Percentiles rank a stretch among this genome's conserved stretches.
Evolutionary conservation across 2,888 invertebrate genomes (phyloP).

Genomic region (Diaprepes abbreviatus): DNA sequence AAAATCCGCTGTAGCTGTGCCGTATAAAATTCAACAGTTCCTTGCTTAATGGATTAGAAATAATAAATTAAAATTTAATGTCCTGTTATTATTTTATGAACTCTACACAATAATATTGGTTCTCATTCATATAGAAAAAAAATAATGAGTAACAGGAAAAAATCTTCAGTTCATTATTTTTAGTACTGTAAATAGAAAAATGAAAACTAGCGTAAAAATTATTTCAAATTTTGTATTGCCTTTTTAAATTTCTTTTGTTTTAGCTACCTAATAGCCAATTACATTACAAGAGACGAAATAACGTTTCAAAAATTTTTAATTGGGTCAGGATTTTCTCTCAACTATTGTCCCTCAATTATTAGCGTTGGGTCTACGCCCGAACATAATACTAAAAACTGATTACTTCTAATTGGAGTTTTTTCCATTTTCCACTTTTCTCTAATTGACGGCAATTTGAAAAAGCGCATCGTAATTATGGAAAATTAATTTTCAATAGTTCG

Average conservation of each 20-base stretch:
- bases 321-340: neutral
- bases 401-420: slow-evolving; percentile 38
- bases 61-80: no score
- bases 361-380: neutral
- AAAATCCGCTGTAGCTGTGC: no score
- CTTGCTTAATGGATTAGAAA: no score
- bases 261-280: slow-evolving; percentile 5
- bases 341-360: neutral
- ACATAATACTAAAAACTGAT: slow-evolving; percentile 34
- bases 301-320: neutral
- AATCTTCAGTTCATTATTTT: no score
- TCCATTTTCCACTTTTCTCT: slow-evolving; percentile 24
- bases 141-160: no score
- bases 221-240: no score
- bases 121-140: no score
- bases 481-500: slow-evolving; percentile 36
- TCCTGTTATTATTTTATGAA: no score
- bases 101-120: no score
- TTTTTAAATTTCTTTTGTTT: neutral
- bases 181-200: no score
- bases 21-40: no score
- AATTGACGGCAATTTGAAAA: slow-evolving; percentile 32
- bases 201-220: no score
- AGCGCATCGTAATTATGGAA: slow-evolving; percentile 39
- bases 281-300: neutral